Base-by-base conservation (phyloP, 2,888 invertebrate genomes). In the Cremastinae sp. region DNA sequence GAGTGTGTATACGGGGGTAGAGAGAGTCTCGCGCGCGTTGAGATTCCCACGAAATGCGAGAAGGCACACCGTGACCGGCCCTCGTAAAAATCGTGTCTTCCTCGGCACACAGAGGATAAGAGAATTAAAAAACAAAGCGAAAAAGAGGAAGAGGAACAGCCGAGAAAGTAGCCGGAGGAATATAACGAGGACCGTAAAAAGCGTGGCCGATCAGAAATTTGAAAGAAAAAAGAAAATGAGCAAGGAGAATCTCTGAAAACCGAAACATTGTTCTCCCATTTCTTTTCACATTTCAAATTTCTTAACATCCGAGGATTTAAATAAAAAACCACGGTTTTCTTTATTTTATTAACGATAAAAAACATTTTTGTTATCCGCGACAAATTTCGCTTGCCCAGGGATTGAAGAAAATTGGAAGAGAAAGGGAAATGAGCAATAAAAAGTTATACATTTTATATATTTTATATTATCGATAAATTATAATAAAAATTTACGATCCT, bases 31-130 rank as follows among this genome's bases (percentile, higher is more conserved):
- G 28, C 69, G 73, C 76, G 65, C 74, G 70, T 74, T 69, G 61
- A 64, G 61, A 77, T 77, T 77, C 74, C 77, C 77, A 77, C 77
- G 77, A 77, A 77, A 77, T 61, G 74, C 74, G 77, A 74, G 74
- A 70, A 76, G 69, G 61, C 74, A 35, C 64, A 62, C 73, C 70
- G 74, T 70, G 73, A 70, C 65, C 65, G 73, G 45, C 51, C 69
- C 73, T 77, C 74, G 77, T 77, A 77, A 77, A 76, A 77, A 70
- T 74, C 73, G 61, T 70, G 65, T 70, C 58, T 56, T 66, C 58
- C 43, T 28, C 65, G 51, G 18, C 56, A 14, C 10, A 43, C 51
- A 53, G 55, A 70, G 66, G 58, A 51, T 47, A 74, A 75, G 28
- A 28, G 45, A 49, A 61, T 71, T 65, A 68, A 55, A 49, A 72